Percentiles rank a stretch among this genome's conserved stretches.
Evolutionary conservation across 2,113 vertebrate species (phyloP).

Genomic region (Scomber scombrus): DNA sequence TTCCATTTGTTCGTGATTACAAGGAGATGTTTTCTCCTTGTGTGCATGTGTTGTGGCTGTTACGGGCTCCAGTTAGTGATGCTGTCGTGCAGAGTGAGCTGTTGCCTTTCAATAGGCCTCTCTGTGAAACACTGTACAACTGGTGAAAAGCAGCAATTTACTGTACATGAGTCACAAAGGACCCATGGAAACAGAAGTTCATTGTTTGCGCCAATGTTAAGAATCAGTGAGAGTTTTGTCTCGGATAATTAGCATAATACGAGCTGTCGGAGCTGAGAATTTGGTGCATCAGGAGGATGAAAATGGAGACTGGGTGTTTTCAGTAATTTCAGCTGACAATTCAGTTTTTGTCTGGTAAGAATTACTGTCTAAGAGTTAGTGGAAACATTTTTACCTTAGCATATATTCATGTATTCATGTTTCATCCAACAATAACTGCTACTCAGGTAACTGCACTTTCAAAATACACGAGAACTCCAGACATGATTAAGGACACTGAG

Average conservation of each 20-base stretch:
- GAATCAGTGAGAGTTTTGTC: constrained; percentile 40
- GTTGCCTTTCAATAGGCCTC: constrained; percentile 45
- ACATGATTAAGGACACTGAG: background rate
- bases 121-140: constrained; percentile 37
- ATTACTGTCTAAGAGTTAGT: no score
- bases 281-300: constrained; percentile 36
- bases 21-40: constrained; percentile 69
- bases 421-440: background rate
- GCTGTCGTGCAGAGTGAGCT: constrained; percentile 49
- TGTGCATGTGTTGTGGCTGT: constrained; percentile 42
- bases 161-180: constrained; percentile 68
- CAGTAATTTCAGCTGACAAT: constrained; percentile 10
- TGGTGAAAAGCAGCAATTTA: constrained; percentile 63
- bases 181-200: constrained; percentile 45
- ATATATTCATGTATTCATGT: no score
- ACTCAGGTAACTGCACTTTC: background rate
- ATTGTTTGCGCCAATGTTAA: constrained; percentile 63
- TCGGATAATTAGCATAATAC: constrained; percentile 23
- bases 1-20: constrained; percentile 70
- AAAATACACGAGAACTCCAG: background rate
- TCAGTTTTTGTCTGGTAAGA: background rate
- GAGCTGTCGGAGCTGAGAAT: constrained; percentile 14
- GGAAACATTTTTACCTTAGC: no score
- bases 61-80: constrained; percentile 9
- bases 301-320: constrained; percentile 13